phyloP scores from a whole-genome alignment of 2,797 vertebrate genomes.

The Melanotaenia nigrans region DNA sequence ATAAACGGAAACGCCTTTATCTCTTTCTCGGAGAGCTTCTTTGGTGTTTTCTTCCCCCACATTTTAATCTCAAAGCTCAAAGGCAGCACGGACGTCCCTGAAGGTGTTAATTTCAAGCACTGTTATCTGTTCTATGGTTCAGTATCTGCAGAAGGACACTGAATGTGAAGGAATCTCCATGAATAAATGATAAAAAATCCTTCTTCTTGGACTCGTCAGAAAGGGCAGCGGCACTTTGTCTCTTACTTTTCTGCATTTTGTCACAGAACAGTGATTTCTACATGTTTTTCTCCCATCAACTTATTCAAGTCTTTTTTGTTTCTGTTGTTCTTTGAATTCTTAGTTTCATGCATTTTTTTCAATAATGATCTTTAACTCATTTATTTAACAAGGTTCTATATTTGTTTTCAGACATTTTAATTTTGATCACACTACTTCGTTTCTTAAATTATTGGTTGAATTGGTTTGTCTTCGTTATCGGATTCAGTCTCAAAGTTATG shows the following conservation, averaged over 20 bases:
- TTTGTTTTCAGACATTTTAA: too few relatives aligned
- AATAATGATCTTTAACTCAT: too few relatives aligned
- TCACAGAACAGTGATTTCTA: neutral
- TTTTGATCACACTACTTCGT: too few relatives aligned
- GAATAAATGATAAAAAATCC: conserved; percentile 57
- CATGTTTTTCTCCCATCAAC: neutral
- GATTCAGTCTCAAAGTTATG: neutral
- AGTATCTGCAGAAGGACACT: conserved; percentile 35
- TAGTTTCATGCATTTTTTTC: too few relatives aligned
- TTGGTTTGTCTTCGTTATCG: neutral
- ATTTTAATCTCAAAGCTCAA: conserved; percentile 52
- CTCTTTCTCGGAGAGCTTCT: conserved; percentile 29
- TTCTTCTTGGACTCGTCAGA: conserved; percentile 20
- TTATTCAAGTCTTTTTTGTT: too few relatives aligned
- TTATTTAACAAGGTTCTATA: too few relatives aligned
- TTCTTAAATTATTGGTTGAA: neutral
- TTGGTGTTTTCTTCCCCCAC: neutral
- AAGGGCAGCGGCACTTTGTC: neutral
- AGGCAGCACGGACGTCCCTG: conserved; percentile 38
- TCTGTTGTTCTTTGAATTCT: too few relatives aligned
- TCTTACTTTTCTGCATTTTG: conserved; percentile 8
- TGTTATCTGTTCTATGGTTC: conserved; percentile 38
- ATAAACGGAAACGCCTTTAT: conserved; percentile 43
- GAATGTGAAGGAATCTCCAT: conserved; percentile 55
- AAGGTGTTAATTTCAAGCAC: conserved; percentile 44